Conservation (phyloP, 2,888 invertebrate genomes). For the Frankliniella intonsa region DNA sequence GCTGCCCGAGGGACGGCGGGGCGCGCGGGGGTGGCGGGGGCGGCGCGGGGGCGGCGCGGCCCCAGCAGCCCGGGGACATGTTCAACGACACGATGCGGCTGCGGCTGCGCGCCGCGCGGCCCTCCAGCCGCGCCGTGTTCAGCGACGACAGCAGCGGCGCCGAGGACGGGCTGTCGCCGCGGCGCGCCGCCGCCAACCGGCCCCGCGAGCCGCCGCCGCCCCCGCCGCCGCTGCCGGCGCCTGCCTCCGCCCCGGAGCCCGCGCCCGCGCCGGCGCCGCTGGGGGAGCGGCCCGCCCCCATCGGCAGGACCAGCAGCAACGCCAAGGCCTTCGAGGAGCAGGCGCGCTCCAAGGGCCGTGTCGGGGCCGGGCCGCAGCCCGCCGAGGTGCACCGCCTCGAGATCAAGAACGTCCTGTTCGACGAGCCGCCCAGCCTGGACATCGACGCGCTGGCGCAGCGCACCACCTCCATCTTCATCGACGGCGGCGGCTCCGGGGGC, state of each 20-base stretch:
- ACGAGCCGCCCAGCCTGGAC: conserved; percentile 15
- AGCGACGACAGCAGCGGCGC: conserved; percentile 29
- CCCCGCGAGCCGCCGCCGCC: conserved; percentile 33
- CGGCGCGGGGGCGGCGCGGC: conserved; percentile 50
- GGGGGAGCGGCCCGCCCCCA: conserved; percentile 12
- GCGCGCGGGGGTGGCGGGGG: conserved; percentile 40
- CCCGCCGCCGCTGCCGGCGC: conserved; percentile 36
- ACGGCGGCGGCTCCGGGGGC: conserved; percentile 29
- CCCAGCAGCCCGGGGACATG: conserved; percentile 42
- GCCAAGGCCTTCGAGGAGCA: conserved; percentile 20
- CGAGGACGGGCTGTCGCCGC: conserved; percentile 30
- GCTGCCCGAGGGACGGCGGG: conserved; percentile 33
- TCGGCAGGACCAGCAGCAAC: conserved; percentile 15
- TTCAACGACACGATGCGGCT: conserved; percentile 83
- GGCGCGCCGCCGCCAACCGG: conserved; percentile 25
- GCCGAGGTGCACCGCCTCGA: background rate
- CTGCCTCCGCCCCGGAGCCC: conserved; percentile 35
- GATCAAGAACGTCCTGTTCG: conserved; percentile 12
- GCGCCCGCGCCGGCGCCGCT: conserved; percentile 29
- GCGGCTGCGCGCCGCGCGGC: conserved; percentile 50
- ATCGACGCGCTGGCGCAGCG: conserved; percentile 32
- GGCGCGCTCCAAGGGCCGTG: background rate
- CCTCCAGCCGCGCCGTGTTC: conserved; percentile 29
- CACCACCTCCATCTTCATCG: conserved; percentile 43
- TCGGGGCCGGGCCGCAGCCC: background rate